Percentiles rank a stretch among this genome's conserved stretches.
phyloP scores from a whole-genome alignment of 2,888 invertebrate species.

The Ectobius pallidus region DNA sequence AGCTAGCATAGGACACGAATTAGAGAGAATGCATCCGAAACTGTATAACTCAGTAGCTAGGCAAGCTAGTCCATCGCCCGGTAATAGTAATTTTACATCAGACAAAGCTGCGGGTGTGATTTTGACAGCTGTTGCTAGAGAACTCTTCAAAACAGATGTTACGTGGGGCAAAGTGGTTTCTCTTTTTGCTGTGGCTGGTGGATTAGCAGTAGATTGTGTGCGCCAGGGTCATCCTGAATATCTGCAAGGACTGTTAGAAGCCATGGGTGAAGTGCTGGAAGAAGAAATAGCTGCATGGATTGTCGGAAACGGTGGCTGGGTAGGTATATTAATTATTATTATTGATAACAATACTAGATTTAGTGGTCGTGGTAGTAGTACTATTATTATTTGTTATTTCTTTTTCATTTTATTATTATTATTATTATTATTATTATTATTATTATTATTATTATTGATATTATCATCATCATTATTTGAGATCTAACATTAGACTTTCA shows the following conservation, averaged over 20 bases:
- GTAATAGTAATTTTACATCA: constrained; percentile 62
- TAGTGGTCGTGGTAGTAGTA: no score
- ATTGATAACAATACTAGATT: no score
- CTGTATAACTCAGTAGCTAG: constrained; percentile 64
- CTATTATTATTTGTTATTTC: no score
- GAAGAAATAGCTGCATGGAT: constrained; percentile 78
- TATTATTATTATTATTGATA: no score
- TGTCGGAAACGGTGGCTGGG: constrained; percentile 87
- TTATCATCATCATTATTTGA: no score
- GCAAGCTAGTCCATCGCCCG: constrained; percentile 66
- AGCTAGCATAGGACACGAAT: constrained; percentile 68
- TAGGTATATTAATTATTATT: constrained; percentile 58
- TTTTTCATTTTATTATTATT: no score
- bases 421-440: no score
- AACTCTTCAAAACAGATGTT: constrained; percentile 72
- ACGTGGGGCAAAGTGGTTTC: constrained; percentile 84
- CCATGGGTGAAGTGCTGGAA: constrained; percentile 74
- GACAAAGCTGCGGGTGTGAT: constrained; percentile 67
- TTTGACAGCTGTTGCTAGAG: constrained; percentile 71
- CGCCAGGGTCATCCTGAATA: constrained; percentile 78
- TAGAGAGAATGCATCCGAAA: constrained; percentile 80
- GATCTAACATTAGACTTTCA: no score
- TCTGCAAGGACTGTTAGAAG: constrained; percentile 76
- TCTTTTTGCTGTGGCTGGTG: constrained; percentile 81
- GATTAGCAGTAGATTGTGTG: constrained; percentile 80